A percentile compares a stretch with the other conserved stretches of the same genome.
phyloP scores from a whole-genome alignment of 2,888 invertebrate genomes.

The Chironomus tentans region DNA sequence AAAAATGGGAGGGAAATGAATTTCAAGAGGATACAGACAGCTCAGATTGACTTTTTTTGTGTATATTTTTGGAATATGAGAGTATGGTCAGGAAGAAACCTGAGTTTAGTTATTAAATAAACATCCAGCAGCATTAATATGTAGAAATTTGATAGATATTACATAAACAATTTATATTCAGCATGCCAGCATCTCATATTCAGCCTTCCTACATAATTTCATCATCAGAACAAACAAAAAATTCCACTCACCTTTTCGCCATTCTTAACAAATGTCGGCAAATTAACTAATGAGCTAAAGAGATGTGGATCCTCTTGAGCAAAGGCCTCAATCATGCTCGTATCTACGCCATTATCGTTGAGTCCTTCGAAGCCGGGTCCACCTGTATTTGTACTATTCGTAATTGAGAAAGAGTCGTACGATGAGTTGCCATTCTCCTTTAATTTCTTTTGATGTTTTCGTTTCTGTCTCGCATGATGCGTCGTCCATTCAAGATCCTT shows the following conservation, averaged over 20 bases:
- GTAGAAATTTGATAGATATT: too few relatives aligned
- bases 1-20: too few relatives aligned
- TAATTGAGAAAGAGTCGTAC: constrained; percentile 60
- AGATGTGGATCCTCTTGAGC: constrained; percentile 37
- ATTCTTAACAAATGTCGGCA: constrained; percentile 74
- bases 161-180: too few relatives aligned
- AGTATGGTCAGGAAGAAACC: too few relatives aligned
- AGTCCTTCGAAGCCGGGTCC: constrained; percentile 37
- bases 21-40: too few relatives aligned
- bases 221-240: too few relatives aligned
- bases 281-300: constrained; percentile 70
- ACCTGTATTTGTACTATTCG: constrained; percentile 56
- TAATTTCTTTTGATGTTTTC: constrained; percentile 52
- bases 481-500: constrained; percentile 44
- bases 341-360: constrained; percentile 23
- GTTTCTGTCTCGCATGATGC: constrained; percentile 51
- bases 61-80: too few relatives aligned
- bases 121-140: too few relatives aligned
- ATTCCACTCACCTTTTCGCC: constrained; percentile 44
- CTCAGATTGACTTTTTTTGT: too few relatives aligned
- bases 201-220: too few relatives aligned
- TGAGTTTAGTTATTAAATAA: too few relatives aligned
- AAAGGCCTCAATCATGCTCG: constrained; percentile 29
- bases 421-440: constrained; percentile 52
- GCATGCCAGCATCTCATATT: too few relatives aligned